phyloP scores from a whole-genome alignment of 2,113 vertebrate species.

The Helogale parvula region DNA sequence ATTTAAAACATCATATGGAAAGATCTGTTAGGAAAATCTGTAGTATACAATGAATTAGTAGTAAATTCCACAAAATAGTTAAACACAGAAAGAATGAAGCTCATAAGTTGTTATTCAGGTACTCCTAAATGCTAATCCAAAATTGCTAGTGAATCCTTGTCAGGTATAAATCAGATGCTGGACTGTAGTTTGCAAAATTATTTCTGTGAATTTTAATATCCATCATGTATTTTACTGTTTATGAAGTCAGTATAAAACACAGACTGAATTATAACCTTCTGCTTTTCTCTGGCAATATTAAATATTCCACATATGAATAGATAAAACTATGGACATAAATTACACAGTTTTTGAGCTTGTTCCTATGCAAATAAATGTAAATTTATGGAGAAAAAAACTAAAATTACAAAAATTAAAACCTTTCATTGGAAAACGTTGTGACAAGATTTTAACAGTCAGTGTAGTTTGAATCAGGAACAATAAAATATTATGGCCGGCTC shows the following conservation, averaged over 20 bases:
- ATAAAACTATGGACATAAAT: background rate
- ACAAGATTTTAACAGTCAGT: background rate
- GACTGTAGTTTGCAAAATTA: background rate
- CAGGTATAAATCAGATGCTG: background rate
- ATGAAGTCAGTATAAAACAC: constrained; percentile 4
- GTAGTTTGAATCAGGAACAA: constrained; percentile 5
- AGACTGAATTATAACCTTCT: constrained; percentile 19
- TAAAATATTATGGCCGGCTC: constrained; percentile 33
- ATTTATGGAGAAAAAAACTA: background rate
- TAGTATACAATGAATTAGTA: background rate
- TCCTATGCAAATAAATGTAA: background rate
- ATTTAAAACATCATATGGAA: background rate
- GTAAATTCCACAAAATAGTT: background rate
- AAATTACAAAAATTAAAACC: constrained; percentile 34
- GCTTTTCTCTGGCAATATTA: background rate
- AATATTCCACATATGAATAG: constrained; percentile 19
- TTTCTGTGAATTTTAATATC: background rate
- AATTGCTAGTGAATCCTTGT: background rate
- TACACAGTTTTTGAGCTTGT: background rate
- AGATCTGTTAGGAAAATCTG: background rate
- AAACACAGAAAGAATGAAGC: background rate
- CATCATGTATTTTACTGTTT: background rate
- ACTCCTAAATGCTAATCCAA: background rate
- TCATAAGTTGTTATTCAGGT: background rate
- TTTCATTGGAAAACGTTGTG: constrained; percentile 2